A percentile compares a stretch with the other conserved stretches of the same genome.
Evolutionary conservation across 1,140 invertebrate genomes (phyloP).

Genomic region (Drosophila malerkotliana): DNA sequence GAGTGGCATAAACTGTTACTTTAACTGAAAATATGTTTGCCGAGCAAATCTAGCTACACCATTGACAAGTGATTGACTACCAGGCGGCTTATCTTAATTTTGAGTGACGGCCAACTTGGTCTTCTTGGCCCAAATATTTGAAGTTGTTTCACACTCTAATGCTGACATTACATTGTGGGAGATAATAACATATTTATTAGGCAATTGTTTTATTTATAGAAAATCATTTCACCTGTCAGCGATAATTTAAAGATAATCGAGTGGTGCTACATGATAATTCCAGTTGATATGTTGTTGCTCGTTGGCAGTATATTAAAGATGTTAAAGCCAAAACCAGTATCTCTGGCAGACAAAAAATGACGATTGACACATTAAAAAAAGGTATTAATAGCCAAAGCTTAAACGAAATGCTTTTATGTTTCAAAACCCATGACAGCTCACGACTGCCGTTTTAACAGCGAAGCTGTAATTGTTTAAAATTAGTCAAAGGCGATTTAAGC

Average conservation of each 20-base stretch:
- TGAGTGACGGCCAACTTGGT: conserved; percentile 14
- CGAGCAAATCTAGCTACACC: conserved; percentile 12
- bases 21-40: conserved; percentile 36
- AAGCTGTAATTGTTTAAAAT: neutral
- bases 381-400: neutral
- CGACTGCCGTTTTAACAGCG: neutral
- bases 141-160: neutral
- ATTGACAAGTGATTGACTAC: conserved; percentile 41
- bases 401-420: neutral
- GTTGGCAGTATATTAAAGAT: neutral
- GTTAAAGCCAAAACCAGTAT: neutral
- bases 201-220: conserved; percentile 24
- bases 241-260: conserved; percentile 50
- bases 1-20: conserved; percentile 44
- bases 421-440: too few relatives aligned
- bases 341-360: neutral
- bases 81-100: conserved; percentile 26
- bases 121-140: neutral
- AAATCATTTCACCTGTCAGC: conserved; percentile 22
- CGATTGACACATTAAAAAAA: neutral
- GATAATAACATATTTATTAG: conserved; percentile 32
- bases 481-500: neutral
- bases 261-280: conserved; percentile 12
- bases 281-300: conserved; percentile 16
- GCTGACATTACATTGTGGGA: conserved; percentile 24